phyloP scores from a whole-genome alignment of 2,797 vertebrate species.

The Thaleichthys pacificus region DNA sequence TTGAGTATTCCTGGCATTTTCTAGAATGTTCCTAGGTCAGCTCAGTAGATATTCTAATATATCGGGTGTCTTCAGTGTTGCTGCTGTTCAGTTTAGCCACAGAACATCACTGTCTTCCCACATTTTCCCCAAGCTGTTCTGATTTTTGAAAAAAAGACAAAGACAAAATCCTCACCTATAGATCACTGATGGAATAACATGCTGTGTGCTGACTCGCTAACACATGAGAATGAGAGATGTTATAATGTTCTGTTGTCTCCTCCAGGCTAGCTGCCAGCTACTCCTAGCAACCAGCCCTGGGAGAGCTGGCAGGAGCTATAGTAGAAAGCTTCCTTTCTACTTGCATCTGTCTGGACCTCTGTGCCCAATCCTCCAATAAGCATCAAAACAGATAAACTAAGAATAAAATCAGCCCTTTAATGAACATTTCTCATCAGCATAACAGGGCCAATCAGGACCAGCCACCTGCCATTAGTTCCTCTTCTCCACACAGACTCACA shows the following conservation, averaged over 20 bases:
- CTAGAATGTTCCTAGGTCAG: neutral
- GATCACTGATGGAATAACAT: neutral
- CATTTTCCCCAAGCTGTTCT: too few species aligned
- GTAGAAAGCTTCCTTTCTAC: too few species aligned
- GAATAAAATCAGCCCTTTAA: conserved; percentile 85
- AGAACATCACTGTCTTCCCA: too few species aligned
- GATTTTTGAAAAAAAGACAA: neutral
- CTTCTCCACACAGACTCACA: neutral
- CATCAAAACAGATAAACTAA: conserved; percentile 37
- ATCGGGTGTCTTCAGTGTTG: too few species aligned
- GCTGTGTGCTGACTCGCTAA: too few species aligned
- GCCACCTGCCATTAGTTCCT: neutral
- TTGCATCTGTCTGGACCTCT: too few species aligned
- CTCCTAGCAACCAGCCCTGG: neutral
- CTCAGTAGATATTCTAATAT: too few species aligned
- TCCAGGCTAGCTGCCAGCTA: neutral
- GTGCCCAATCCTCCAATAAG: neutral
- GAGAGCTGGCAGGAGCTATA: neutral
- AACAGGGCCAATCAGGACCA: neutral
- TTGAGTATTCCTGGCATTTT: neutral
- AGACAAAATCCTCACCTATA: neutral
- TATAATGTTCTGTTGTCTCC: too few species aligned
- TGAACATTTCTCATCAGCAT: conserved; percentile 73
- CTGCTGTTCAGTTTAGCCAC: too few species aligned
- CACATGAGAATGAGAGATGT: too few species aligned